Base-by-base conservation (phyloP, 2,113 vertebrate genomes). In the Brevimyrus niger region DNA sequence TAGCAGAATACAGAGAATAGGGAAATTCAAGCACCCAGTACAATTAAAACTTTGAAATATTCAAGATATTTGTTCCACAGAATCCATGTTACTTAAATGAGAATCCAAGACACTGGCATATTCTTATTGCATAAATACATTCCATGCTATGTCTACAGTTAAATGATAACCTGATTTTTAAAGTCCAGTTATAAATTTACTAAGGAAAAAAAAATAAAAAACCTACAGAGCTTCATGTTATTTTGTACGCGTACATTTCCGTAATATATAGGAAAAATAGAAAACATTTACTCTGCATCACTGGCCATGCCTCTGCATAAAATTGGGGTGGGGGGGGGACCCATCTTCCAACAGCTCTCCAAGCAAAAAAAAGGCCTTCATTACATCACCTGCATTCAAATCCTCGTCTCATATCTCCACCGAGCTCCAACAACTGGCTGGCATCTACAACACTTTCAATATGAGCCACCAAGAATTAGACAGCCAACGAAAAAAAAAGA, bases 71-170 rank as follows among this genome's bases (percentile, higher is more conserved):
- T 69, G 47, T 21, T 80, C 48, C 31, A 58, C 69, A 38, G 42
- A 83, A 89, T 89, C 65, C 65, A 38, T n/a, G 48, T 88, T 69
- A 69, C 61, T 69, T 73, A 51, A 27, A 80, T 82, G 23, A 46
- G 19, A 11, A n/a, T 87, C 85, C 47, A 87, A 51, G 44, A 87
- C 51, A 61, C 42, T 69, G 38, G 31, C 44, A 76, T 13, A 88
- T 19, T 65, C 46, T 90, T 89, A 89, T 89, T 90, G 89, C 89
- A 90, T 90, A 87, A 87, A 90, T 90, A 87, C 89, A 87, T 87
- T 90, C 85, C 84, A 90, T 87, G 84, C 89, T 61, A 87, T n/a
- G 86, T 87, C 80, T 90, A 27, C 58, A 58, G 84, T 86, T 87
- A 87, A 89, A 89, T n/a, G 58, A 19, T 69, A 47, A 86, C 76